These are phyloP conservation scores for Parus major DNA, from an alignment of 2,113 vertebrate genomes.

Conservation along the genomic window DNA sequence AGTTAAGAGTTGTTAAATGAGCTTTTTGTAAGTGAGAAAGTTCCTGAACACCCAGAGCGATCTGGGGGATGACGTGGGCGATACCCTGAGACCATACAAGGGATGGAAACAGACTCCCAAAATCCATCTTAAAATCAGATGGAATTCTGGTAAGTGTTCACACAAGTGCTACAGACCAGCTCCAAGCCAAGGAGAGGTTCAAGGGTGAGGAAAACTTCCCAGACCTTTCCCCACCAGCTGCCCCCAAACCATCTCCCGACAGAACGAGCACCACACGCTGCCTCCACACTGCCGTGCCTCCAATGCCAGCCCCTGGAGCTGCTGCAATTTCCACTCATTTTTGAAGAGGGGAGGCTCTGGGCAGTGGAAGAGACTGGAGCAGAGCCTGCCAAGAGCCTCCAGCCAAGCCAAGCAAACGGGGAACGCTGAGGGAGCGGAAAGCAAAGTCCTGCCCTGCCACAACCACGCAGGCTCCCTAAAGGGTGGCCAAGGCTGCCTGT, in stretches of 20 bases:
- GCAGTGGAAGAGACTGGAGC: not conserved
- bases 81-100: not conserved
- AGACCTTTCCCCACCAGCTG: not conserved
- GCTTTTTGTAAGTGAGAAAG: not conserved
- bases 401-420: conserved; percentile 59
- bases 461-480: not conserved
- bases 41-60: not conserved
- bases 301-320: accelerated
- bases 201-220: not conserved
- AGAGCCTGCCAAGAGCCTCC: conserved; percentile 13
- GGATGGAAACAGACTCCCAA: not conserved
- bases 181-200: not conserved
- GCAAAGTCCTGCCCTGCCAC: not conserved
- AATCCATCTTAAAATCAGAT: not conserved
- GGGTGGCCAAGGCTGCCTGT: conserved; percentile 55
- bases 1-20: not conserved
- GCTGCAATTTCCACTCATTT: not conserved
- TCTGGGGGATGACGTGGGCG: not conserved
- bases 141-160: not conserved
- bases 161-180: not conserved
- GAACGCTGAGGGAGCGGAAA: not conserved
- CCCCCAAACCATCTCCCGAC: accelerated
- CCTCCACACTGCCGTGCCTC: accelerated
- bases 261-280: accelerated
- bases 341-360: not conserved